Conservation (phyloP, 2,113 vertebrate species). For the Herpailurus yagouaroundi region DNA sequence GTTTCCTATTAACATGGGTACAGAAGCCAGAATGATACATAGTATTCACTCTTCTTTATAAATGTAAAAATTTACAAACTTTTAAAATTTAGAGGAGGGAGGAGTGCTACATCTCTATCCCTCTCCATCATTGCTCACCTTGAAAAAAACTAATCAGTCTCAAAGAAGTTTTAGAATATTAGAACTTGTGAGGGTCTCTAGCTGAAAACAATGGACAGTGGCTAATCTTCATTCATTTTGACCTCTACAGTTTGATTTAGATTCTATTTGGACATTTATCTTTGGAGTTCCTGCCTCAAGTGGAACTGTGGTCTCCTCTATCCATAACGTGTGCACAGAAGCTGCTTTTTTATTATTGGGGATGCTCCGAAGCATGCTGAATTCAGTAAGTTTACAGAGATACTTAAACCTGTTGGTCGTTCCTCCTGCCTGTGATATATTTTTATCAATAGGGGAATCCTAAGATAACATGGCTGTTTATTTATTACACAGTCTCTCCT, state of each 20-base stretch:
- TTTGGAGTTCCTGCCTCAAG: slow-evolving; percentile 97
- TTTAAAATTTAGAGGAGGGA: neutral
- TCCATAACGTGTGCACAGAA: slow-evolving; percentile 96
- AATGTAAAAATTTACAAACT: neutral
- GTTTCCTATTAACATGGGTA: neutral
- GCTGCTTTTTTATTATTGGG: slow-evolving; percentile 95
- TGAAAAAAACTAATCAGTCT: neutral
- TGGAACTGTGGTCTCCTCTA: slow-evolving; percentile 92
- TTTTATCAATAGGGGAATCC: neutral
- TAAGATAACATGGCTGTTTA: no score
- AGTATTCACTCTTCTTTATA: neutral
- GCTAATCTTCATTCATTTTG: neutral
- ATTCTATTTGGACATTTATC: slow-evolving; percentile 99
- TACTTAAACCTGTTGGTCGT: neutral
- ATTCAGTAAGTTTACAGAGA: slow-evolving; percentile 90
- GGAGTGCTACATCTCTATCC: neutral
- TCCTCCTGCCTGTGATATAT: neutral
- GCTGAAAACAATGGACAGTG: neutral
- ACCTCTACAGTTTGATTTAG: slow-evolving; percentile 93
- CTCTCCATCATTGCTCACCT: neutral
- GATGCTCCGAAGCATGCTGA: slow-evolving; percentile 99
- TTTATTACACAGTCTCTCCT: neutral
- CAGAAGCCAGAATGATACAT: neutral
- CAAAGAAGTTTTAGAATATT: neutral
- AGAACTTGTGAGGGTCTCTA: neutral